Evolutionary conservation across 2,113 vertebrate species (phyloP), one percentile per base, ranked within the genome.

Genomic region (Asarcornis scutulata): DNA sequence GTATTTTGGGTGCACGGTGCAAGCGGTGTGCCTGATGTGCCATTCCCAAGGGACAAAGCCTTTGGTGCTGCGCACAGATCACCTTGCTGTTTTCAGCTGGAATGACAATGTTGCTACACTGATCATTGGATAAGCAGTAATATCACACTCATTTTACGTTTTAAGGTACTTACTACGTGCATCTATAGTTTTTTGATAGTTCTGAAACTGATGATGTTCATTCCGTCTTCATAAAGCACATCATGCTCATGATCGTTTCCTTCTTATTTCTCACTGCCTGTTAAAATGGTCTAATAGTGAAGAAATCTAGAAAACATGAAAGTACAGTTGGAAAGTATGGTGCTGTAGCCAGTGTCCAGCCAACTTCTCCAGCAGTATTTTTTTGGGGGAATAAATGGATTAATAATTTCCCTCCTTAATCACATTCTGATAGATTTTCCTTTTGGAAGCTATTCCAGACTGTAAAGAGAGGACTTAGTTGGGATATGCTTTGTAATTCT

Each of bases 1-100:
- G 11, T 36, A 18, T 36, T 91, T 38, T 29, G 73, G n/a, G n/a
- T 2, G 6, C 18, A 15, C 50, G 10, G 27, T 40, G 11, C 74
- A 73, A 77, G 31, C 0, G 0, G 8, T 5, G 26, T 18, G 6
- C 46, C 64, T 63, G 21, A 83, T 64, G 50, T 5, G 17, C 5
- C 48, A 38, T 56, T 13, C 53, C 68, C 42, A 46, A 64, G 46
- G 32, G 46, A 34, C 16, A n/a, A 40, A 76, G 21, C 11, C 22
- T 73, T 46, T 48, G 32, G 11, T 20, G 21, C n/a, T 34, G 6
- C 6, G 21, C 13, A 3, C 13, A 7, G 75, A 48, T 81, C 27
- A 21, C 20, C 21, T 50, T 42, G 21, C 22, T 87, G 21, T 12
- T 66, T 76, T 62, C 62, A 85, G 50, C 40, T 36, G 42, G 58